Evolutionary conservation across 2,888 invertebrate species (phyloP).

Genomic region (Bombylius discolor): DNA sequence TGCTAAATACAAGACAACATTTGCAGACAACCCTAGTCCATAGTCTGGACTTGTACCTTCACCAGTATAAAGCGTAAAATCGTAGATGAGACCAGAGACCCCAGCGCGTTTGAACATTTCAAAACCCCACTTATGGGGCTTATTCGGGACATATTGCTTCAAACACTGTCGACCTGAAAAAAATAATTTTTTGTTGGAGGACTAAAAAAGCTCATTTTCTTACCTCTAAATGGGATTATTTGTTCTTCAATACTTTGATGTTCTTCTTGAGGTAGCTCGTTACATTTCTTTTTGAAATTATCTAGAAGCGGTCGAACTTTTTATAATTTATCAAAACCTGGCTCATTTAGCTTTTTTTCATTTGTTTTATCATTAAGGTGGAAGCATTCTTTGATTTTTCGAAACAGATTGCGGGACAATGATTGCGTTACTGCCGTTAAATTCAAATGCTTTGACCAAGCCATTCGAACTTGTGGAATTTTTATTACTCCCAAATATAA

Average conservation of each 20-base stretch:
- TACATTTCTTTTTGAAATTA: neutral
- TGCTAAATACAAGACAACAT: conserved; percentile 1
- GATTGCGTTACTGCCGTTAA: conserved; percentile 1
- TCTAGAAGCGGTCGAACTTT: neutral
- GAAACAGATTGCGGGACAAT: neutral
- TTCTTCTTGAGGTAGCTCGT: neutral
- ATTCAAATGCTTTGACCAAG: conserved; percentile 2
- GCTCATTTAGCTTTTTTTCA: neutral
- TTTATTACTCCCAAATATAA: neutral
- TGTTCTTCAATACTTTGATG: neutral
- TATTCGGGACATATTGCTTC: conserved; percentile 5
- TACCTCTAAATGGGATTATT: conserved; percentile 1
- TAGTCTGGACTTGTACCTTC: conserved; percentile 3
- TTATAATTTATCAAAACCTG: neutral
- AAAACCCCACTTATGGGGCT: conserved; percentile 8
- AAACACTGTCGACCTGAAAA: neutral
- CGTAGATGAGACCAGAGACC: conserved; percentile 3
- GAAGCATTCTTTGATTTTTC: conserved; percentile 3
- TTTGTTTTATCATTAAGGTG: conserved; percentile 4
- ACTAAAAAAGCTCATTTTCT: too few species aligned
- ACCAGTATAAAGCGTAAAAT: neutral
- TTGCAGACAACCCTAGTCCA: conserved; percentile 5
- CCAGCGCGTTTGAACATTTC: conserved; percentile 4
- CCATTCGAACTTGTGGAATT: conserved; percentile 2
- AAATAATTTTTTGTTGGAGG: too few species aligned